Evolutionary conservation across 92 coral and sea anemone species (phyloP), one percentile per base, ranked within the genome.

Genomic region (Diadumene lineata): DNA sequence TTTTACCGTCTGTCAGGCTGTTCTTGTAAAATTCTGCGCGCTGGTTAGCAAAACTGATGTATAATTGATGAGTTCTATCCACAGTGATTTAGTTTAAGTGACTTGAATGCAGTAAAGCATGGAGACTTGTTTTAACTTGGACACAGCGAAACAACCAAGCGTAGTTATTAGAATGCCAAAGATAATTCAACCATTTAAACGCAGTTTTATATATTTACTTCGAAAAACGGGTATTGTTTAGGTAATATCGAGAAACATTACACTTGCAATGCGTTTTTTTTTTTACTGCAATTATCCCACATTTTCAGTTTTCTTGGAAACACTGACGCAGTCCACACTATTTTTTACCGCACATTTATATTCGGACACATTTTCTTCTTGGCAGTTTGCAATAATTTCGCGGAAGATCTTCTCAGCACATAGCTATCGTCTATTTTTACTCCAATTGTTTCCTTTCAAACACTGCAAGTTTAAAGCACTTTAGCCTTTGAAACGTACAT

Each of bases 51-150:
- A 3, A 23, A 1, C 17, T 58, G 11, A 58, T 58, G 2, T 23
- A 58, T 6, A 30, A 10, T 58, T 58, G 1, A 58, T 58, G 31
- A 58, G 17, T 7, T 58, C 26, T 32, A 58, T 17, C 31, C 31
- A 21, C 64, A 7, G 31, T 58, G 64, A 26, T 58, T 17, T 7
- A 9, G 19, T 58, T 15, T 22, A 62, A 19, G 43, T 62, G 30
- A 27, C 48, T 62, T 62, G 68, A 62, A 62, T 13, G 68, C n/a
- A 62, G 62, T 23, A 23, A 60, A 23, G 28, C 68, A 62, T 29
- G 21, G 43, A 38, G 23, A 60, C 31, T 23, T 60, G 31, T 23
- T 62, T 62, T 62, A 1, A 11, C 23, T 27, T 62, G 7, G 18
- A 62, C 68, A 62, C 68, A 62, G 31, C 68, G 29, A 28, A 1